Percentiles rank a stretch among this genome's conserved stretches.
These are phyloP conservation scores for Procavia capensis DNA, from an alignment of 2,113 vertebrate species.

Conservation along the genomic window DNA sequence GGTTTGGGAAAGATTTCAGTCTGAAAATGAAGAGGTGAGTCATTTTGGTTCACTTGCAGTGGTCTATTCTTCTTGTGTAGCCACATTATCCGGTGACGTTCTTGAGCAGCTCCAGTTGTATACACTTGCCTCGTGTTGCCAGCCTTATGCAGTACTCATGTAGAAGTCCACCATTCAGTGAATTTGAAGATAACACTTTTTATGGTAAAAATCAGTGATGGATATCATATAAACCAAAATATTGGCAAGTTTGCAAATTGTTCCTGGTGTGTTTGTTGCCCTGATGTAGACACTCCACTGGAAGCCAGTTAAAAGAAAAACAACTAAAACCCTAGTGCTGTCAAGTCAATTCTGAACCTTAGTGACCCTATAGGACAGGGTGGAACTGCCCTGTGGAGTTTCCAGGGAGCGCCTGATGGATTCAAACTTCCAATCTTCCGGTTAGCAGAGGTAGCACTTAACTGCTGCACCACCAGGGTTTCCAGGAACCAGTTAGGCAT, in stretches of 20 bases:
- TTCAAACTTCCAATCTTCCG: no score
- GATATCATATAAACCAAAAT: constrained; percentile 37
- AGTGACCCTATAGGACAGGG: no score
- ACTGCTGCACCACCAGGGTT: no score
- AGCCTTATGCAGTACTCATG: background rate
- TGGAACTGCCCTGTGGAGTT: no score
- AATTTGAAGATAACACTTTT: background rate
- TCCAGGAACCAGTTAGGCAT: background rate
- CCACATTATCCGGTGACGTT: background rate
- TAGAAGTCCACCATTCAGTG: background rate
- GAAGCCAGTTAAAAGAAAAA: no score
- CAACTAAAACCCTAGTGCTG: no score
- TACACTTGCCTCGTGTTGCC: background rate
- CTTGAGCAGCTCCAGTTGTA: background rate
- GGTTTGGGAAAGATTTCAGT: background rate
- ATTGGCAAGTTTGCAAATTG: constrained; percentile 31
- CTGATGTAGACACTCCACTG: background rate
- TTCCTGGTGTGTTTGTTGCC: constrained; percentile 13
- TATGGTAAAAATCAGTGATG: constrained; percentile 23
- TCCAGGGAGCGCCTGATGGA: no score
- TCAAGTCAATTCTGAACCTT: no score
- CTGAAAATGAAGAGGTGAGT: background rate
- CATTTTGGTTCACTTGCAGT: background rate
- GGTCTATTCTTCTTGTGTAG: background rate
- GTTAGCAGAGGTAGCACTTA: no score